Percentiles rank a stretch among this genome's conserved stretches.
phyloP scores from a whole-genome alignment of 2,113 vertebrate genomes.

The Tiliqua scincoides region DNA sequence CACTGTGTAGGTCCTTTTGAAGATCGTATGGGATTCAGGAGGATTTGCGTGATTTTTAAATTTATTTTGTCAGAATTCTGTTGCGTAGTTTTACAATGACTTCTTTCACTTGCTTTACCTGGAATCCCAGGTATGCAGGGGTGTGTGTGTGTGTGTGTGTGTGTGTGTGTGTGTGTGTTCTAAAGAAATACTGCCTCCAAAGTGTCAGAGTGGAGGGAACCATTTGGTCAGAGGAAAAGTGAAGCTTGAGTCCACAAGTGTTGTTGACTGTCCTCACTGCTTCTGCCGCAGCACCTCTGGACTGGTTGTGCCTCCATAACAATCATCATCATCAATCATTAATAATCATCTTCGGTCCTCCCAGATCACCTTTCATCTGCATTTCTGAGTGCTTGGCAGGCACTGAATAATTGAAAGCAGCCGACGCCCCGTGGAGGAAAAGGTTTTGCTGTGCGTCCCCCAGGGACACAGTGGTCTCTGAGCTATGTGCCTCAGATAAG shows the following conservation, averaged over 20 bases:
- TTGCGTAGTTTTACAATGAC: neutral
- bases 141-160: too few relatives aligned
- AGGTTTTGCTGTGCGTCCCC: neutral
- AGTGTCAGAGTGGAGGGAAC: neutral
- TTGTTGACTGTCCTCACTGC: neutral
- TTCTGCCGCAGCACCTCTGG: neutral
- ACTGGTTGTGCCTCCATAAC: neutral
- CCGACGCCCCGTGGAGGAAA: neutral
- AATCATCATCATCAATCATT: neutral
- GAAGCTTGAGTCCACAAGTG: too few relatives aligned
- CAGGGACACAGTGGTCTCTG: too few relatives aligned
- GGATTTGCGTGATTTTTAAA: neutral
- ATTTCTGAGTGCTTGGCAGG: neutral
- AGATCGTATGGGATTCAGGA: neutral
- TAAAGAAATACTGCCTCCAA: neutral
- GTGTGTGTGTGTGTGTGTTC: too few relatives aligned
- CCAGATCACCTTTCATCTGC: neutral
- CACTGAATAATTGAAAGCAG: neutral
- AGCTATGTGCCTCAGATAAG: neutral
- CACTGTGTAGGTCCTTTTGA: neutral
- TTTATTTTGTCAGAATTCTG: neutral
- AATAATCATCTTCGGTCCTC: neutral
- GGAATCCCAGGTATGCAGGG: neutral
- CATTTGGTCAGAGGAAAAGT: neutral
- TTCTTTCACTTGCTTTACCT: constrained; percentile 1